phyloP scores from a whole-genome alignment of 2,888 invertebrate species.

The Neoitamus cyanurus region DNA sequence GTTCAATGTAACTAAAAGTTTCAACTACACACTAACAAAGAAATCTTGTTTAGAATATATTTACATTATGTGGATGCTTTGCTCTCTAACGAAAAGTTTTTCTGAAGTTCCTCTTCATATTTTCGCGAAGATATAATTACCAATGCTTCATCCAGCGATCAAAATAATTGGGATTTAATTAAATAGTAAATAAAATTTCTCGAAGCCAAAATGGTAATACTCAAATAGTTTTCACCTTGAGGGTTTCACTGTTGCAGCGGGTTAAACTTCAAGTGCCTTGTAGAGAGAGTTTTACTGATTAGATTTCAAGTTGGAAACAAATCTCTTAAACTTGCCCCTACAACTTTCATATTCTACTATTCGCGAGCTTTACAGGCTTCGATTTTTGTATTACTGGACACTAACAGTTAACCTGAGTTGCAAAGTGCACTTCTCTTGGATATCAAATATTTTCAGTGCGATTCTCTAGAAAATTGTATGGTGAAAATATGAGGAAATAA shows the following conservation, averaged over 20 bases:
- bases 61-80: no score
- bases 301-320: not conserved
- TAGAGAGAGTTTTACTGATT: not conserved
- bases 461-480: not conserved
- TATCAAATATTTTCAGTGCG: not conserved
- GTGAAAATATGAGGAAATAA: not conserved
- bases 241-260: not conserved
- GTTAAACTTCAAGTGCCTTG: not conserved
- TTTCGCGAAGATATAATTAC: no score
- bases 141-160: no score
- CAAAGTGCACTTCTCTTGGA: not conserved
- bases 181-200: not conserved
- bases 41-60: no score
- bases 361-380: not conserved
- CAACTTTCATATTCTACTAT: not conserved
- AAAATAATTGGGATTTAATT: no score
- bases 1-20: no score
- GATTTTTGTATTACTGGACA: not conserved
- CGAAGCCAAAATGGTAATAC: not conserved
- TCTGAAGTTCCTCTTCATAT: no score
- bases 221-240: not conserved
- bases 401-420: not conserved
- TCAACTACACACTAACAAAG: no score
- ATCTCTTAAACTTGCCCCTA: not conserved
- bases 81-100: no score